phyloP scores from a whole-genome alignment of 2,113 vertebrate species.

The Kryptolebias marmoratus region DNA sequence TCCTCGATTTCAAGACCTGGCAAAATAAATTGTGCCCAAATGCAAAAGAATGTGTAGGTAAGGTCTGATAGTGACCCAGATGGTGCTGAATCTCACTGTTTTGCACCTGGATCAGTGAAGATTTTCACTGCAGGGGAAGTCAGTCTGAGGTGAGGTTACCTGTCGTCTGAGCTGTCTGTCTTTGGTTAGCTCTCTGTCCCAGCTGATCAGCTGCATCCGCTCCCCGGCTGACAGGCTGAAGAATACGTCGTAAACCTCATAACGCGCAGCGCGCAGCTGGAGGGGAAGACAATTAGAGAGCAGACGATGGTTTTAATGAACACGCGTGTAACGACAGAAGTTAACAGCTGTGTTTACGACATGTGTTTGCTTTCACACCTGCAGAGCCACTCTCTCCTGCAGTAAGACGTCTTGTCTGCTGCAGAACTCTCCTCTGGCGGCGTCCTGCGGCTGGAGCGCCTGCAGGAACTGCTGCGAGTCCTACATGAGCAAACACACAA shows the following conservation, averaged over 20 bases:
- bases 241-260: conserved; percentile 77
- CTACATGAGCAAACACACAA: conserved; percentile 47
- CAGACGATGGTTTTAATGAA: conserved; percentile 27
- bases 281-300: conserved; percentile 32
- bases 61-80: neutral
- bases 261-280: conserved; percentile 76
- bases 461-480: conserved; percentile 75
- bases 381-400: conserved; percentile 73
- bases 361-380: conserved; percentile 66
- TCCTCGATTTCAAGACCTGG: too few species aligned
- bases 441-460: conserved; percentile 56
- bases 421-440: conserved; percentile 43
- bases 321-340: conserved; percentile 12
- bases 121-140: neutral
- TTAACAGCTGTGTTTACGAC: neutral
- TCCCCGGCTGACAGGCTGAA: conserved; percentile 69
- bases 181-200: conserved; percentile 71
- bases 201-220: conserved; percentile 78
- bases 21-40: too few species aligned
- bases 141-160: conserved; percentile 51
- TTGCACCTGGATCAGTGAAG: neutral
- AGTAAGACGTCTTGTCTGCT: conserved; percentile 71
- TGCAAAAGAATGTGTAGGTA: too few species aligned
- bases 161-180: conserved; percentile 61
- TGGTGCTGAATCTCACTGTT: neutral